A percentile compares a stretch with the other conserved stretches of the same genome.
Evolutionary conservation across 2,797 vertebrate genomes (phyloP).

Genomic region (Euthynnus affinis): DNA sequence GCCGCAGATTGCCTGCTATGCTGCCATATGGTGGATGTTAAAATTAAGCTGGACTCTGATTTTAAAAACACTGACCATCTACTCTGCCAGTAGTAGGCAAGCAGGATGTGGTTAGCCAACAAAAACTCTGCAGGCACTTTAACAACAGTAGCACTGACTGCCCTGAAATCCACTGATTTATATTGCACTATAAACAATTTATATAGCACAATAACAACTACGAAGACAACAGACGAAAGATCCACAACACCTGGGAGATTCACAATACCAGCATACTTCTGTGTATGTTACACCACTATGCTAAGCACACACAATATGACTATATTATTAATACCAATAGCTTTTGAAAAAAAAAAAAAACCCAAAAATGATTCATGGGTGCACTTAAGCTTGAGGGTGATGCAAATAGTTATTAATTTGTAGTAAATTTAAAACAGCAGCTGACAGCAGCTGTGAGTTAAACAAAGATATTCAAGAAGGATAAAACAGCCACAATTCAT

Average conservation of each 20-base stretch:
- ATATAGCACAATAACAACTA: conserved; percentile 77
- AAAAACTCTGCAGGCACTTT: conserved; percentile 74
- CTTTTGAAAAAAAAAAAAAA: conserved; percentile 31
- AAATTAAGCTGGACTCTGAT: conserved; percentile 56
- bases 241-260: conserved; percentile 65
- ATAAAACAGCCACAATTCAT: conserved; percentile 30
- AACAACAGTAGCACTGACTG: conserved; percentile 66
- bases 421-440: conserved; percentile 23
- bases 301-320: conserved; percentile 10
- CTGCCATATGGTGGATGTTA: conserved; percentile 35
- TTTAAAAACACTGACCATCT: conserved; percentile 63
- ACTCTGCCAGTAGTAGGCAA: conserved; percentile 45
- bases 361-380: conserved; percentile 6
- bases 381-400: not conserved
- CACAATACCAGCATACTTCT: conserved; percentile 48
- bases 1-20: conserved; percentile 13
- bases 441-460: conserved; percentile 26
- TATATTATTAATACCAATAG: conserved; percentile 34
- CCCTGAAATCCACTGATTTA: conserved; percentile 77
- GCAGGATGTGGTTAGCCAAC: conserved; percentile 65
- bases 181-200: conserved; percentile 79
- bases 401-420: conserved; percentile 5
- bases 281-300: conserved; percentile 34
- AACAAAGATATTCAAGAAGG: conserved; percentile 22
- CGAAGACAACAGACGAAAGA: conserved; percentile 71